These are phyloP conservation scores for Egretta garzetta DNA, from an alignment of 2,113 vertebrate genomes.

Conservation along the genomic window DNA sequence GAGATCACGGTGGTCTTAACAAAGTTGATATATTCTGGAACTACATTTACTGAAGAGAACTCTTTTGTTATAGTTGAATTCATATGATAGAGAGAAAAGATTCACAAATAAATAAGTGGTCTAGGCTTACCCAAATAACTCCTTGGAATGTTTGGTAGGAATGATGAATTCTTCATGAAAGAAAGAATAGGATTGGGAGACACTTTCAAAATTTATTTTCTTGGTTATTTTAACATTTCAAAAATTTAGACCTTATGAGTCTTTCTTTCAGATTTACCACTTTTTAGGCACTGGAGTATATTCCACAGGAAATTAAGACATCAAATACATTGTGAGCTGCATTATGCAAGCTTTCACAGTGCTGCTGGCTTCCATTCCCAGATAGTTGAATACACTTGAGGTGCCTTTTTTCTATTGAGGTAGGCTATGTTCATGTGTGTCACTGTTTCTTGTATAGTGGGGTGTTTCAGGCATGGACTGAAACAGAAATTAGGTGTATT, in stretches of 20 bases:
- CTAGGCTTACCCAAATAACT: background rate
- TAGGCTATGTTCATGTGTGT: background rate
- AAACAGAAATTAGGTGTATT: background rate
- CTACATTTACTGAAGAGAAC: background rate
- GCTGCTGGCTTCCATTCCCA: background rate
- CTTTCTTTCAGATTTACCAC: background rate
- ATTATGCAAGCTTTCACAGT: background rate
- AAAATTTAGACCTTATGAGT: background rate
- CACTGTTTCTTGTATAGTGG: background rate
- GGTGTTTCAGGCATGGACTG: background rate
- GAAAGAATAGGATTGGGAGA: background rate
- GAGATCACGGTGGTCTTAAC: background rate
- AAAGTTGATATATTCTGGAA: background rate
- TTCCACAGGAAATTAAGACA: background rate
- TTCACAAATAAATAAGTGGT: background rate
- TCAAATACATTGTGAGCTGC: background rate
- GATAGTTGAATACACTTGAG: background rate
- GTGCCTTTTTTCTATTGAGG: background rate
- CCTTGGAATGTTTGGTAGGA: background rate
- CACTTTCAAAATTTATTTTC: background rate
- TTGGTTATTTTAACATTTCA: background rate
- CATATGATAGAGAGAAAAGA: background rate
- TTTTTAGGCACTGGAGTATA: background rate
- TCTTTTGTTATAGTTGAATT: background rate
- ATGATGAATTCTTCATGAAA: background rate